Evolutionary conservation across 2,888 invertebrate genomes (phyloP).

Genomic region (Mesorhabditis spiculigera): DNA sequence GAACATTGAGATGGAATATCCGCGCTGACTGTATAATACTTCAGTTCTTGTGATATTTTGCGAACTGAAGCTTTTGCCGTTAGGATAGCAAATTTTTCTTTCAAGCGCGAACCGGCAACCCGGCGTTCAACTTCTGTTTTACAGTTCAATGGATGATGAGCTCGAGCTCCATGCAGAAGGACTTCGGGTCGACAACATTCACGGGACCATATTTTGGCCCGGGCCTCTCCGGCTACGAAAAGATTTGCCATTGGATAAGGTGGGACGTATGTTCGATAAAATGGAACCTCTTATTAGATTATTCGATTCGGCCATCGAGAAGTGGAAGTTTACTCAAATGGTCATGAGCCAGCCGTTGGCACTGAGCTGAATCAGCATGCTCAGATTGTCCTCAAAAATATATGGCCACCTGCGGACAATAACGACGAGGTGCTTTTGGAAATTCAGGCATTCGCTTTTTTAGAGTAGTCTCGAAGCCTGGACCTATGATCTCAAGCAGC

Average conservation of each 20-base stretch:
- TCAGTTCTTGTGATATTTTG: too few relatives aligned
- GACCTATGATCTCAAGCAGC: background rate
- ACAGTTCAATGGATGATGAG: background rate
- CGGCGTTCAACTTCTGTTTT: too few relatives aligned
- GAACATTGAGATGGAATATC: too few relatives aligned
- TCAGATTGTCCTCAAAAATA: background rate
- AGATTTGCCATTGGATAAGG: background rate
- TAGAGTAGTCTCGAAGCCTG: background rate
- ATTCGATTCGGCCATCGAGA: background rate
- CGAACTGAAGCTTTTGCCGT: too few relatives aligned
- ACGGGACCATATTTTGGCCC: background rate
- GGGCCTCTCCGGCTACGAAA: background rate
- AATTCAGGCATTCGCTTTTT: background rate
- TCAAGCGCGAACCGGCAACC: too few relatives aligned
- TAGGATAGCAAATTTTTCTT: too few relatives aligned
- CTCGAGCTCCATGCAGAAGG: background rate
- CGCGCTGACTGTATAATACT: too few relatives aligned
- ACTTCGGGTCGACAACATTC: background rate
- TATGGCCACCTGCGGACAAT: background rate
- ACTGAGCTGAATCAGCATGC: background rate
- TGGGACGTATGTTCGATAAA: background rate
- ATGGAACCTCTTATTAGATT: background rate
- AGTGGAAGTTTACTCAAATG: conserved; percentile 3
- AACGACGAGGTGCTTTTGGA: background rate
- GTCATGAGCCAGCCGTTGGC: background rate